A percentile compares a stretch with the other conserved stretches of the same genome.
phyloP scores from a whole-genome alignment of 2,113 vertebrate species.

The Pseudonaja textilis region DNA sequence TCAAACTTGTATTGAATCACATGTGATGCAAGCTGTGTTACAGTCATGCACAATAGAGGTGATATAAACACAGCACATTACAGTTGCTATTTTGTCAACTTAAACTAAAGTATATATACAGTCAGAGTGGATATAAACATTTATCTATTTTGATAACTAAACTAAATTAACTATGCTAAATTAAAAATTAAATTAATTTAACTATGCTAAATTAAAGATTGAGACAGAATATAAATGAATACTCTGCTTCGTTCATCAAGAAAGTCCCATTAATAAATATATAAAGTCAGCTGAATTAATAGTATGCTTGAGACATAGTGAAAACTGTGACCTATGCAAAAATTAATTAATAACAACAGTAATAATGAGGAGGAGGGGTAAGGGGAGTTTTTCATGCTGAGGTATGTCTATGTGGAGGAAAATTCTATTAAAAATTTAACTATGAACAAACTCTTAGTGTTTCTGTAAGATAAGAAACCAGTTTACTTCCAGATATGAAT shows the following conservation, averaged over 20 bases:
- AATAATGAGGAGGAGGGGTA: neutral
- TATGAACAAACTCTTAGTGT: neutral
- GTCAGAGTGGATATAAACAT: neutral
- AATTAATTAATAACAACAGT: neutral
- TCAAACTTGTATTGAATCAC: neutral
- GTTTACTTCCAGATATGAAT: neutral
- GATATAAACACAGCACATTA: neutral
- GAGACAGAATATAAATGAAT: neutral
- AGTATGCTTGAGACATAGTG: neutral
- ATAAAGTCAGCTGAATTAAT: neutral
- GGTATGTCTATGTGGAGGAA: neutral
- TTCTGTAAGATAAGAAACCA: neutral
- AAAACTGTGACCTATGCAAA: neutral
- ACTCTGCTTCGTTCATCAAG: neutral
- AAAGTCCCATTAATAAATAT: neutral
- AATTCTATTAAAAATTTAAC: neutral
- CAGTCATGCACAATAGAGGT: neutral
- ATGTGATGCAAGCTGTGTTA: neutral
- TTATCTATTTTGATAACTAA: neutral
- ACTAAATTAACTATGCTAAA: no score
- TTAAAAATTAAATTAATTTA: no score
- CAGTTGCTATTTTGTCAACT: neutral
- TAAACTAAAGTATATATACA: neutral
- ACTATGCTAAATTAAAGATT: neutral
- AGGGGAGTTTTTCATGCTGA: neutral